Evolutionary conservation across 2,797 vertebrate species (phyloP), one percentile per base, ranked within the genome.

Genomic region (Chloroceryle inda): DNA sequence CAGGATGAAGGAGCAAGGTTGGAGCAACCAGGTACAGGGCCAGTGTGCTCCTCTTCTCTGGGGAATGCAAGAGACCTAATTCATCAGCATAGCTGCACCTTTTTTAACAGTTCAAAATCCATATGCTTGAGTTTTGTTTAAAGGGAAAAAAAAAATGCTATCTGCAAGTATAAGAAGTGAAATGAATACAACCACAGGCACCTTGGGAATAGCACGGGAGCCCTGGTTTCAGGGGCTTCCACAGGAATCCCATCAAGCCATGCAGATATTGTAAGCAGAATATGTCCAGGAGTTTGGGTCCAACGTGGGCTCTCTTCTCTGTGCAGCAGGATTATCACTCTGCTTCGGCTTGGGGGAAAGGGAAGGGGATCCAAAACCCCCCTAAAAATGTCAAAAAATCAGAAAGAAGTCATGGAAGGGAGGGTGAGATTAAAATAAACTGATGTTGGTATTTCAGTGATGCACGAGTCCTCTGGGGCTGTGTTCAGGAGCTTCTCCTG

Each of bases 391-490:
- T 61, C 64, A 61, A 42, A 42, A 81, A 82, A 58, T 62, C 75
- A 78, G 52, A 69, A 58, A 13, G 38, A 38, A 85, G 27, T 37
- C 40, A 22, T 27, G 24, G 52, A 56, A 66, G 20, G 55, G 45
- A 74, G 22, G 29, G 27, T 56, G 62, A 26, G 84, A 74, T 47
- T 6, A 22, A 84, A 87, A 52, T 33, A 62, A 56, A 49, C 11
- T 1, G 2, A 9, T 1, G 0, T 7, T 33, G 33, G 67, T 56
- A 44, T 72, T 95, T 78, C 37, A 53, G 66, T 0, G 0, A n/a
- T 29, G 58, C 37, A 23, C n/a, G 19, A 74, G 42, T 37, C 63
- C 49, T 44, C 31, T 27, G 45, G 66, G 59, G 33, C 40, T 80
- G n/a, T 37, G 37, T 35, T 74, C 89, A 56, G 50, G 29, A 77